Conservation (phyloP, 2,888 invertebrate species). For the Heliconius hortense region DNA sequence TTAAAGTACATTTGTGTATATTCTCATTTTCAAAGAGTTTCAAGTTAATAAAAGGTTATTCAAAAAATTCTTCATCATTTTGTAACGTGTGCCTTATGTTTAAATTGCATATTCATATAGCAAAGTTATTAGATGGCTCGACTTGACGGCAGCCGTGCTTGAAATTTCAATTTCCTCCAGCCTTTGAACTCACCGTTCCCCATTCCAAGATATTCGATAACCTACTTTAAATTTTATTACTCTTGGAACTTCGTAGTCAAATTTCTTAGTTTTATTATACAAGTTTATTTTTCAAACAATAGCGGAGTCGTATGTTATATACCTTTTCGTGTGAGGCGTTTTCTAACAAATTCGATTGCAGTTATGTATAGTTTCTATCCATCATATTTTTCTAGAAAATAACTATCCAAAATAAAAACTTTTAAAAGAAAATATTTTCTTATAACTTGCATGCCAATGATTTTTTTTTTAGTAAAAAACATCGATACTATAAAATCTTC, state of each 20-base stretch:
- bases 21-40: background rate
- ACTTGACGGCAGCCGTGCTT: constrained; percentile 44
- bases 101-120: constrained; percentile 20
- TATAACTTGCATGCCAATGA: too few species aligned
- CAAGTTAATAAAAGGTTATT: background rate
- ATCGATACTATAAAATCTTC: too few species aligned
- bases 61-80: background rate
- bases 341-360: background rate
- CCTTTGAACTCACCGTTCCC: constrained; percentile 40
- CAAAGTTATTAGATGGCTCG: constrained; percentile 31
- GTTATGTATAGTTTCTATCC: too few species aligned
- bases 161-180: constrained; percentile 48
- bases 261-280: constrained; percentile 8
- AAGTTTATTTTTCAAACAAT: constrained; percentile 13
- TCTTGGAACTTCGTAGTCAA: constrained; percentile 22
- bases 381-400: too few species aligned
- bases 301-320: background rate
- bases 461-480: too few species aligned
- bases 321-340: background rate
- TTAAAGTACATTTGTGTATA: background rate
- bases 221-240: constrained; percentile 34
- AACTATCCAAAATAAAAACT: too few species aligned
- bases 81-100: constrained; percentile 10
- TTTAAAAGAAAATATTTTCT: too few species aligned
- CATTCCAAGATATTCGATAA: constrained; percentile 30